Percentiles rank a stretch among this genome's conserved stretches.
Evolutionary conservation across 2,113 vertebrate species (phyloP).

Genomic region (Smithornis capensis): DNA sequence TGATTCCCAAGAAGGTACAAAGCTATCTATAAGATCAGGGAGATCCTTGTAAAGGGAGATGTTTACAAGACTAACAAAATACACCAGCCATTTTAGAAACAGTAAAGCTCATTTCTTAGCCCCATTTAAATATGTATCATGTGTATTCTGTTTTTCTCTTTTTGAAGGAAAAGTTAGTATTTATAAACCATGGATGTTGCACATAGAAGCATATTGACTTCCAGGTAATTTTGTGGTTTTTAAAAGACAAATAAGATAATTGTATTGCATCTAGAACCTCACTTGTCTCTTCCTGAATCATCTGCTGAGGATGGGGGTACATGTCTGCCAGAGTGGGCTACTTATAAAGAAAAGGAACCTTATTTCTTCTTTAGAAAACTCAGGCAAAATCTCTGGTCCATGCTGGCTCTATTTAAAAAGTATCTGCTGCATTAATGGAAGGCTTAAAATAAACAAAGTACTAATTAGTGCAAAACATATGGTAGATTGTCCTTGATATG

Average conservation of each 20-base stretch:
- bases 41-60: not conserved
- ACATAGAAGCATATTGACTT: not conserved
- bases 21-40: not conserved
- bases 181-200: not conserved
- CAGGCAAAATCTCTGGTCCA: not conserved
- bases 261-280: not conserved
- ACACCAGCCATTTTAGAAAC: not conserved
- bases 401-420: not conserved
- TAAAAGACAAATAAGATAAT: not conserved
- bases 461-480: constrained; percentile 39
- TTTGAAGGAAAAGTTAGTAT: not conserved
- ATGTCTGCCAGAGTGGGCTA: not conserved
- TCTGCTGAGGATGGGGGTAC: not conserved
- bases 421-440: not conserved
- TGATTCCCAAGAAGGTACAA: not conserved
- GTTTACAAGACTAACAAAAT: not conserved
- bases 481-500: not conserved
- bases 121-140: not conserved
- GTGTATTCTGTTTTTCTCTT: not conserved
- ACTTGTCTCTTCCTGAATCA: not conserved
- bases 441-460: constrained; percentile 27
- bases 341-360: not conserved
- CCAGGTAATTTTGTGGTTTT: not conserved
- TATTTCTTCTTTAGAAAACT: not conserved
- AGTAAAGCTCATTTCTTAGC: not conserved